These are phyloP conservation scores for Tigriopus japonicus DNA, from an alignment of 1,140 invertebrate species.

Conservation along the genomic window DNA sequence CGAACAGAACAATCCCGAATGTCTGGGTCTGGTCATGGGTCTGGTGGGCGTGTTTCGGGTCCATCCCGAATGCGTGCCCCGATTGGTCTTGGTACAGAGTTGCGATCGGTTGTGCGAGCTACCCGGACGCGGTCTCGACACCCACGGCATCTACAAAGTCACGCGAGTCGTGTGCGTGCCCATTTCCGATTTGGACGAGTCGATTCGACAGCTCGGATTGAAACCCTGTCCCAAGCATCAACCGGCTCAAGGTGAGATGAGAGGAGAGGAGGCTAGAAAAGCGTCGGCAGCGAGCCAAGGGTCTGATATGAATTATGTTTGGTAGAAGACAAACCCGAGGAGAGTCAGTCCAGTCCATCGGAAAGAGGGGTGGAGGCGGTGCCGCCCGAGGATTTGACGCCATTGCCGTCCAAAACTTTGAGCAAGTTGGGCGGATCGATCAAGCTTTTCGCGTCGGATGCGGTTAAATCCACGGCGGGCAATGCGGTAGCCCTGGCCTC, in stretches of 20 bases:
- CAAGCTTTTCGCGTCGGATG: not conserved
- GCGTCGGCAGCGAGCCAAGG: too few species aligned
- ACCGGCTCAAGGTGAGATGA: too few species aligned
- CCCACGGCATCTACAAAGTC: not conserved
- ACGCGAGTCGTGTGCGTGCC: not conserved
- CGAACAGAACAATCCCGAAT: conserved; percentile 11
- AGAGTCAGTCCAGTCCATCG: too few species aligned
- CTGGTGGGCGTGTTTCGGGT: conserved; percentile 1
- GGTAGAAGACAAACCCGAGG: too few species aligned
- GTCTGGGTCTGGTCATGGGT: conserved; percentile 4
- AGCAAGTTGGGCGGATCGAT: not conserved
- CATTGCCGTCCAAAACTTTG: not conserved
- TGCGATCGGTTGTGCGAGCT: not conserved
- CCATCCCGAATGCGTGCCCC: not conserved
- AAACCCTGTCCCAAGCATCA: conserved; percentile 10
- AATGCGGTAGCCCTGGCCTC: not conserved
- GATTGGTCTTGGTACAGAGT: not conserved
- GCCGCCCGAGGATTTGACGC: not conserved
- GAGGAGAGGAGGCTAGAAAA: too few species aligned
- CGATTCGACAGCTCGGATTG: not conserved
- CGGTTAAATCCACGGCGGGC: not conserved
- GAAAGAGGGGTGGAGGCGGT: too few species aligned
- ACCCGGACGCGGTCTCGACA: not conserved
- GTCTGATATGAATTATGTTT: too few species aligned
- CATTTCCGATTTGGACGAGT: not conserved